phyloP scores from a whole-genome alignment of 23 tunicate genomes.

The Clavelina lepadiformis region DNA sequence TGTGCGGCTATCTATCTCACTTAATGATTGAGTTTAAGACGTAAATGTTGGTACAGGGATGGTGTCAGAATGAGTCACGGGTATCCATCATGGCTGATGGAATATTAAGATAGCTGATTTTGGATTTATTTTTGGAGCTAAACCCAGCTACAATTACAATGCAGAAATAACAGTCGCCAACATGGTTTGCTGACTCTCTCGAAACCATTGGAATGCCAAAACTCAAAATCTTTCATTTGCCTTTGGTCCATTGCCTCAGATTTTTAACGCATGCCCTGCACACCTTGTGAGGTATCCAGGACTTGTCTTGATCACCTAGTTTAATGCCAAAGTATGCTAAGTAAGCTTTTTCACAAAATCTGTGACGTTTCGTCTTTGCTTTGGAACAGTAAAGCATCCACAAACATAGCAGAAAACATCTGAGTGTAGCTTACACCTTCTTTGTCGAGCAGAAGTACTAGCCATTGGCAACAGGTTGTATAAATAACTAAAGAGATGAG shows the following conservation, averaged over 20 bases:
- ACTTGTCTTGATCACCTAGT: constrained; percentile 14
- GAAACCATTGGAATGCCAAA: constrained; percentile 18
- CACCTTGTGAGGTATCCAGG: constrained; percentile 13
- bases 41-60: constrained; percentile 12
- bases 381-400: constrained; percentile 13
- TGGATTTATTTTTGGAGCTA: constrained; percentile 16
- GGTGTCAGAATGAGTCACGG: constrained; percentile 6
- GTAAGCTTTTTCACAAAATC: constrained; percentile 13
- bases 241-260: constrained; percentile 19
- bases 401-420: constrained; percentile 8
- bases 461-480: too few relatives aligned
- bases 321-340: constrained; percentile 15
- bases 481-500: too few relatives aligned
- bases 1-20: constrained; percentile 13
- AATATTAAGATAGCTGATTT: constrained; percentile 10
- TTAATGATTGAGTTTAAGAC: constrained; percentile 5
- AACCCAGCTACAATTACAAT: constrained; percentile 5
- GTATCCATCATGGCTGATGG: constrained; percentile 8
- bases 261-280: constrained; percentile 24
- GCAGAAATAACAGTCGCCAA: constrained; percentile 17
- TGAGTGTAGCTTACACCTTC: constrained; percentile 15
- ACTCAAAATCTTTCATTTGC: constrained; percentile 7
- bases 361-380: constrained; percentile 16
- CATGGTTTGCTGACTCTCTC: constrained; percentile 5
- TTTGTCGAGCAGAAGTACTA: too few relatives aligned